Evolutionary conservation across 2,113 vertebrate genomes (phyloP), one percentile per base, ranked within the genome.

Genomic region (Megaceryle maxima): DNA sequence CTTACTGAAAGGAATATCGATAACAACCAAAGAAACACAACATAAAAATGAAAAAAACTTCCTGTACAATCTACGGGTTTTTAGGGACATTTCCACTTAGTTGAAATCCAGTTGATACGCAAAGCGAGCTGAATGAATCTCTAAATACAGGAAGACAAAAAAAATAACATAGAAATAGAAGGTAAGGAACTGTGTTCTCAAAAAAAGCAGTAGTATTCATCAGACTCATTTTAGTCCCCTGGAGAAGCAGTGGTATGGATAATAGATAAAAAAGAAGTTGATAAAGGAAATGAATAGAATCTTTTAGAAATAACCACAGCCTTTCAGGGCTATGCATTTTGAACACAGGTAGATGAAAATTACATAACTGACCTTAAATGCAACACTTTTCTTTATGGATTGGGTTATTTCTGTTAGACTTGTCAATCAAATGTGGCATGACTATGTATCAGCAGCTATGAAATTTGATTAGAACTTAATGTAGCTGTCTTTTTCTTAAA

Each of bases 381-480:
- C 69, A 98, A 90, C 25, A 56, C 41, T 97, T 81, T 64, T 90
- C 93, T 97, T 95, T 85, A 96, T 31, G 95, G 93, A 97, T 84
- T 39, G 91, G 83, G 83, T 87, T 97, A 89, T 97, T 97, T 97
- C 60, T 96, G 82, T 93, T 95, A 76, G 70, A 83, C 77, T 90
- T 97, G 97, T 81, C 97, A 97, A 77, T 97, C 95, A 97, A 97
- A 83, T 83, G 88, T 83, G n/a, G 75, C 75, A 81, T 83, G 89
- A 98, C 97, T 96, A 74, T 78, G 91, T 95, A 97, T 90, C 88
- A 97, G 90, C 41, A 97, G 83, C 96, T 96, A 84, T 97, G 93
- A 97, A 97, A 97, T 98, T 91, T 92, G 92, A 97, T 97, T 98
- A 97, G 97, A 97, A 96, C 84, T 94, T 97, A 97, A 93, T 97